phyloP scores from a whole-genome alignment of 2,113 vertebrate genomes.

The Aptenodytes forsteri region DNA sequence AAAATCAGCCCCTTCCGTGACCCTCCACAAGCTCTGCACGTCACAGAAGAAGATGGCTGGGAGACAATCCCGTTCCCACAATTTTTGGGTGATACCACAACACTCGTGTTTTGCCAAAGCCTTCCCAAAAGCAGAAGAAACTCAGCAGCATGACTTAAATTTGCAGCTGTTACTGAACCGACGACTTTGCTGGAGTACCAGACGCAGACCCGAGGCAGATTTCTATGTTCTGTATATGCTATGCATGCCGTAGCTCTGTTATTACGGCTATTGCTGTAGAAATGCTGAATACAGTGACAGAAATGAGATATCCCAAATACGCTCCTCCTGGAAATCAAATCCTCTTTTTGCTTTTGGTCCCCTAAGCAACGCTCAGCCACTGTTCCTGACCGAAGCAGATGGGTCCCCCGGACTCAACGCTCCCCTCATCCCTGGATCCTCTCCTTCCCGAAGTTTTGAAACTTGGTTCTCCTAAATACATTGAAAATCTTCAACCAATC shows the following conservation, averaged over 20 bases:
- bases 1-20: background rate
- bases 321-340: background rate
- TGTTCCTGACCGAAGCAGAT: background rate
- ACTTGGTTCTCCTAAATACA: rapidly evolving
- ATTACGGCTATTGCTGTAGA: background rate
- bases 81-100: background rate
- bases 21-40: background rate
- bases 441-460: background rate
- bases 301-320: background rate
- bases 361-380: background rate
- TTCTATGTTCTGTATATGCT: background rate
- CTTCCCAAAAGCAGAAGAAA: background rate
- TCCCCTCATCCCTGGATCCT: background rate
- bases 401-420: rapidly evolving
- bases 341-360: background rate
- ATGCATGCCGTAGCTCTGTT: background rate
- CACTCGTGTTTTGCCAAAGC: background rate
- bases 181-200: background rate
- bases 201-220: background rate
- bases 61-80: background rate
- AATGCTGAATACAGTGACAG: background rate
- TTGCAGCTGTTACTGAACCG: background rate
- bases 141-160: background rate
- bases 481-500: background rate
- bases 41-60: background rate